A percentile compares a stretch with the other conserved stretches of the same genome.
phyloP scores from a whole-genome alignment of 2,797 vertebrate species.

The Cetoscarus ocellatus region DNA sequence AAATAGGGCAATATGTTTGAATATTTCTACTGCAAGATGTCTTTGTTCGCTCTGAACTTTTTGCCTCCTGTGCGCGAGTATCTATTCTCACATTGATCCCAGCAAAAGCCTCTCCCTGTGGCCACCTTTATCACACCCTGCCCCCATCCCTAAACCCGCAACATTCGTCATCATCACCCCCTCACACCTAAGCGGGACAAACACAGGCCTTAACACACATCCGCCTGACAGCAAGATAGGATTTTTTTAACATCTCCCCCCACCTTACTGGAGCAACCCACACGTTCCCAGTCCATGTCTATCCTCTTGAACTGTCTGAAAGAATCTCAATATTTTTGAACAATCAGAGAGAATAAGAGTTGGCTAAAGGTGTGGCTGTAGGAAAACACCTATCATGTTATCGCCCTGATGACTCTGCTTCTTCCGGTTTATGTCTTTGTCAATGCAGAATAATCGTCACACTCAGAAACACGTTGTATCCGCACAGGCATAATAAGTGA shows the following conservation, averaged over 20 bases:
- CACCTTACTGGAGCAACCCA: conserved; percentile 65
- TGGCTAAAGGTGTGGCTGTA: conserved; percentile 49
- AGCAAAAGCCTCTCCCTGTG: conserved; percentile 58
- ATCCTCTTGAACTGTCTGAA: conserved; percentile 41
- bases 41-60: conserved; percentile 53
- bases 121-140: conserved; percentile 40
- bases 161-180: conserved; percentile 43
- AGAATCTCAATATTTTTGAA: conserved; percentile 47
- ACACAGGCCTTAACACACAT: conserved; percentile 35
- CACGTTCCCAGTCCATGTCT: conserved; percentile 66
- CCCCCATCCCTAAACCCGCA: conserved; percentile 21
- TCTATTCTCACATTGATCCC: conserved; percentile 27
- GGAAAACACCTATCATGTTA: conserved; percentile 32
- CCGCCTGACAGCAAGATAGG: conserved; percentile 39
- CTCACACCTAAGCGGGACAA: conserved; percentile 44
- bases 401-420: conserved; percentile 37
- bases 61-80: conserved; percentile 54
- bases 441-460: conserved; percentile 28
- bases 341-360: conserved; percentile 32
- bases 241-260: conserved; percentile 23
- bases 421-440: conserved; percentile 19
- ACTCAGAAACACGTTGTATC: conserved; percentile 30
- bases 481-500: conserved; percentile 24
- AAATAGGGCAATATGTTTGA: no score
- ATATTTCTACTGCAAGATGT: not conserved